These are phyloP conservation scores for Chamaedrilus cognettii DNA, from an alignment of 2,888 invertebrate genomes.

Conservation along the genomic window DNA sequence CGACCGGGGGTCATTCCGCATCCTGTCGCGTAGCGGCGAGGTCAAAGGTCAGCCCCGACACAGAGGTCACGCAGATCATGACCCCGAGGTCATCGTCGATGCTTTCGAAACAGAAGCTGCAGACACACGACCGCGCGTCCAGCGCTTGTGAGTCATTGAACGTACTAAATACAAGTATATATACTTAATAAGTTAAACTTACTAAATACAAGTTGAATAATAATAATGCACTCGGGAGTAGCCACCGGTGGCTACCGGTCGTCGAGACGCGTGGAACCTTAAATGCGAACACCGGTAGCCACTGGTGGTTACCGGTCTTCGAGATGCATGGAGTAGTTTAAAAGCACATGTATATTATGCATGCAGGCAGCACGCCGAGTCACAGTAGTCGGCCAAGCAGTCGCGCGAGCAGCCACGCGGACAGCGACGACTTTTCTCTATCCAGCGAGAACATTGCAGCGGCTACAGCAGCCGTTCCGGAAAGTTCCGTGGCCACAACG, in stretches of 20 bases:
- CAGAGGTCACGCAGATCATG: conserved; percentile 54
- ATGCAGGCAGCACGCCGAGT: conserved; percentile 6
- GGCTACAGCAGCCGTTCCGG: conserved; percentile 65
- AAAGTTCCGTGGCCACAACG: conserved; percentile 55
- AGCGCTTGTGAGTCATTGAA: conserved; percentile 46
- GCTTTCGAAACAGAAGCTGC: conserved; percentile 31
- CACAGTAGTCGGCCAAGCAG: conserved; percentile 25
- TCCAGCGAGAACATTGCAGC: conserved; percentile 62
- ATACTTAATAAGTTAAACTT: too few species aligned
- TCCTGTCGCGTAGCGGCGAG: conserved; percentile 51
- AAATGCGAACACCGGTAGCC: too few species aligned
- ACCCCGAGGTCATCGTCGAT: conserved; percentile 31
- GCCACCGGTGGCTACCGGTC: too few species aligned
- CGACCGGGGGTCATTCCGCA: conserved; percentile 25
- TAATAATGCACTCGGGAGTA: too few species aligned
- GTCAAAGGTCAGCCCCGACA: conserved; percentile 47
- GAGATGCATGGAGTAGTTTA: too few species aligned
- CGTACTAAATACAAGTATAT: too few species aligned
- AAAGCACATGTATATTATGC: too few species aligned
- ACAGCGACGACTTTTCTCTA: conserved; percentile 67
- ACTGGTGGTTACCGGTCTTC: too few species aligned
- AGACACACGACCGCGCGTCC: conserved; percentile 41
- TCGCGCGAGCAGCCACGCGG: conserved; percentile 67
- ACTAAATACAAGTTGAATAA: too few species aligned
- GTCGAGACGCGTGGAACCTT: too few species aligned